Evolutionary conservation across 2,797 vertebrate species (phyloP), one percentile per base, ranked within the genome.

Genomic region (Micropoecilia bifurca): DNA sequence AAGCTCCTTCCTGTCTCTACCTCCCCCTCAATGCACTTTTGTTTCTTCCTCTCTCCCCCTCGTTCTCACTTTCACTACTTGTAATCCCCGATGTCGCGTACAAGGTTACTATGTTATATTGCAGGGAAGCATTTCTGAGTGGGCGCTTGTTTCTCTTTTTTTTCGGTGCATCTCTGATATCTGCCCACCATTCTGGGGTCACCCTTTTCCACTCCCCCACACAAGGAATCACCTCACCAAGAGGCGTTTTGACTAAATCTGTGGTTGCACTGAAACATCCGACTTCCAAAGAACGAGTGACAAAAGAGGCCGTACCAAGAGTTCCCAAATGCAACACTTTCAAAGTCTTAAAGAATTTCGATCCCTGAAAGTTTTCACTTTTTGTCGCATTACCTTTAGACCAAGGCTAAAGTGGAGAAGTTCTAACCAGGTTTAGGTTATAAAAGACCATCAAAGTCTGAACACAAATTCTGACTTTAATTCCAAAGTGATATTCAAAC

Each of bases 131-230:
- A 76, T 47, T 77, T 69, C 57, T 88, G 89, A 89, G 93, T 95
- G 91, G 94, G 94, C 84, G 87, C 85, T 83, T 88, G 74, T 83
- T 39, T 80, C 75, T n/a, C 80, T 39, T 80, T 77, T 80, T 39
- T 85, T 73, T 72, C 7, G 41, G 1, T 59, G 61, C 77, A 80
- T 80, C 4, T 86, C 75, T 86, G 68, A 47, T 73, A 85, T 82
- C 73, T 89, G 79, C 88, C 89, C 93, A 93, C 92, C 91, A 83
- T 93, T 94, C 89, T 88, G 89, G 95, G 95, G 90, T 94, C 91
- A 93, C 94, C 94, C 93, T 94, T 95, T 95, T 96, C 94, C 93
- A 91, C 88, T 92, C 90, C 91, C 87, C 90, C 93, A 87, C 85
- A 85, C 79, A 88, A 90, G 92, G 93, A 92, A 93, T 89, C 93